A percentile compares a stretch with the other conserved stretches of the same genome.
Evolutionary conservation across 2,113 vertebrate genomes (phyloP).

Genomic region (Labeo rohita): DNA sequence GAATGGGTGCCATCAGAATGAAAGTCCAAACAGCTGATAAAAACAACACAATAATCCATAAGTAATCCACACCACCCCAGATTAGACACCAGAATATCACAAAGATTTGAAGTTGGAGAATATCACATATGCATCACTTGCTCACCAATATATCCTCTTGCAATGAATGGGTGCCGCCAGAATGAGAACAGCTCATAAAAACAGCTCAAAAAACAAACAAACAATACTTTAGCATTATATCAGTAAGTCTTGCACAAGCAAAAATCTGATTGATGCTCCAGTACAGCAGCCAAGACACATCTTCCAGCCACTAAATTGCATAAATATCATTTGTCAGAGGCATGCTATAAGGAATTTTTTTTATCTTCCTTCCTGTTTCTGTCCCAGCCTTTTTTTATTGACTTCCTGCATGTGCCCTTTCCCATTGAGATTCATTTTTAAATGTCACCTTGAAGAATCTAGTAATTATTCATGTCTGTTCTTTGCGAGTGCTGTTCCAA

Average conservation of each 20-base stretch:
- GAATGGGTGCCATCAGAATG: no score
- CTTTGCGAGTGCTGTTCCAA: conserved; percentile 44
- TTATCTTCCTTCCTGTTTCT: neutral
- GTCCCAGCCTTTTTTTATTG: conserved; percentile 48
- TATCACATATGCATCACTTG: neutral
- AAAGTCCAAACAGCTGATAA: neutral
- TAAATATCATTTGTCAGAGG: neutral
- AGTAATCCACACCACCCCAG: neutral
- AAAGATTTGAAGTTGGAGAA: neutral
- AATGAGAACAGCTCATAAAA: neutral
- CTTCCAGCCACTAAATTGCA: neutral
- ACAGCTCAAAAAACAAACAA: neutral
- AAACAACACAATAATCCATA: neutral
- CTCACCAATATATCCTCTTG: neutral
- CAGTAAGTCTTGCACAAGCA: neutral
- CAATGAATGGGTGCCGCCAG: neutral
- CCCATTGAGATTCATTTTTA: conserved; percentile 57
- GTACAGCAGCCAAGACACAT: neutral
- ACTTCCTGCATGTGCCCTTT: conserved; percentile 47
- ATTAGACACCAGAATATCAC: neutral
- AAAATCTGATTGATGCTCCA: neutral
- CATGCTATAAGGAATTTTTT: neutral
- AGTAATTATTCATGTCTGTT: conserved; percentile 62
- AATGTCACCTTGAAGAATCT: conserved; percentile 63
- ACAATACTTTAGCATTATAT: neutral